Percentiles rank a stretch among this genome's conserved stretches.
These are phyloP conservation scores for Sinosuthora webbiana DNA, from an alignment of 2,113 vertebrate species.

Conservation along the genomic window DNA sequence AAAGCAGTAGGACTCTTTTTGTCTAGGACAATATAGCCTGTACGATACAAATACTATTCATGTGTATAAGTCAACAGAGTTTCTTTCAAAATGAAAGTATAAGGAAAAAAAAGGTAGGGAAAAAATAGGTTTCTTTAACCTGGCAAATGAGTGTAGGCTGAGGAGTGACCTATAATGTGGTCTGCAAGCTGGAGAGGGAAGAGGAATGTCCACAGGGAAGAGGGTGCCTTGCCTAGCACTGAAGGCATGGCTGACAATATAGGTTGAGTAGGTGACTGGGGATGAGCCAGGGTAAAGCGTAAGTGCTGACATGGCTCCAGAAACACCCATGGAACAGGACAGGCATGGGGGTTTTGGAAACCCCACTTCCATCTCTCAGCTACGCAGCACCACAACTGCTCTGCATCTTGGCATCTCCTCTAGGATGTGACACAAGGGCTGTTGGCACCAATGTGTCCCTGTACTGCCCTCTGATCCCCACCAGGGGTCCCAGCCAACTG, in stretches of 20 bases:
- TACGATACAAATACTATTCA: neutral
- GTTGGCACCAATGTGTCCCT: fast-evolving
- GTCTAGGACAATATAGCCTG: neutral
- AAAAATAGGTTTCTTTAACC: neutral
- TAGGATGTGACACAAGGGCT: neutral
- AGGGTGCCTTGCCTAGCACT: neutral
- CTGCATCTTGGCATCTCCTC: fast-evolving
- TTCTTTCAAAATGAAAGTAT: neutral
- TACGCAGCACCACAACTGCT: fast-evolving
- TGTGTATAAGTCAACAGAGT: neutral
- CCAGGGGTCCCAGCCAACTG: neutral
- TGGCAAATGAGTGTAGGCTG: neutral
- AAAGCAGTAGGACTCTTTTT: neutral
- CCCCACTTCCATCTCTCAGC: neutral
- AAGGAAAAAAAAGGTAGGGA: neutral
- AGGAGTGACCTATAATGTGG: neutral
- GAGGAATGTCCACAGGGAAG: neutral
- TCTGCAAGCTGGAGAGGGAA: neutral
- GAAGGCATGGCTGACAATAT: neutral
- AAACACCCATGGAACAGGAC: neutral
- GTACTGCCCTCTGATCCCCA: neutral
- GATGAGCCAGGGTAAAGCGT: neutral
- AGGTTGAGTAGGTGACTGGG: neutral
- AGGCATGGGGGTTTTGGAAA: neutral
- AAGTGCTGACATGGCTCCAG: neutral